Evolutionary conservation across 2,113 vertebrate species (phyloP), one percentile per base, ranked within the genome.

Genomic region (Perca flavescens): DNA sequence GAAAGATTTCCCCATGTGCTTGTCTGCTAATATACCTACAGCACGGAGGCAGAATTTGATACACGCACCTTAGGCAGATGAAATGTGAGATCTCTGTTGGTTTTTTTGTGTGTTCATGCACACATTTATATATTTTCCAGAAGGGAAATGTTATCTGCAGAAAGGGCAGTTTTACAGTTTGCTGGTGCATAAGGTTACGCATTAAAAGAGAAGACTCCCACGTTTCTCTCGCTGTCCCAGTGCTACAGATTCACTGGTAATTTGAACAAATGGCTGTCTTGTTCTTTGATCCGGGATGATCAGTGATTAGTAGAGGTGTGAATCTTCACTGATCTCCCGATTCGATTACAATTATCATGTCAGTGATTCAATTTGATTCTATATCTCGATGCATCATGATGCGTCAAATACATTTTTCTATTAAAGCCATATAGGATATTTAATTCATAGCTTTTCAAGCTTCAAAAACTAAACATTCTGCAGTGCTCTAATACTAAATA

Each of bases 111-210:
- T 62, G 28, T 67, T 77, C 84, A 81, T 31, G 61, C 16, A 47
- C 49, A 66, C 47, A 89, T 91, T 87, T 87, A 76, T 77, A 93
- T 88, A 77, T 86, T 90, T 84, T 64, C 53, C 69, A 74, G 74
- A 58, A 80, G 77, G 19, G 58, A 68, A 77, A 49, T 5, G 6
- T 62, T 75, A 62, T 80, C 67, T 66, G 28, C 69, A 78, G 56
- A 67, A 70, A 74, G 69, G 72, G 49, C 36, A 57, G 62, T 72
- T 82, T 43, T 69, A 72, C 60, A 86, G 43, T 54, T 54, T 34
- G 6, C 34, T 34, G 34, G 34, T 74, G 67, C 58, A 66, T 11
- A 15, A 36, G 57, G 65, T 71, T 72, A 46, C 22, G 11, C 47
- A 12, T 49, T 49, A 4, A 57, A 40, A 16, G 13, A 47, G 63